These are phyloP conservation scores for Nothocercus julius DNA, from an alignment of 2,113 vertebrate genomes.

Conservation along the genomic window DNA sequence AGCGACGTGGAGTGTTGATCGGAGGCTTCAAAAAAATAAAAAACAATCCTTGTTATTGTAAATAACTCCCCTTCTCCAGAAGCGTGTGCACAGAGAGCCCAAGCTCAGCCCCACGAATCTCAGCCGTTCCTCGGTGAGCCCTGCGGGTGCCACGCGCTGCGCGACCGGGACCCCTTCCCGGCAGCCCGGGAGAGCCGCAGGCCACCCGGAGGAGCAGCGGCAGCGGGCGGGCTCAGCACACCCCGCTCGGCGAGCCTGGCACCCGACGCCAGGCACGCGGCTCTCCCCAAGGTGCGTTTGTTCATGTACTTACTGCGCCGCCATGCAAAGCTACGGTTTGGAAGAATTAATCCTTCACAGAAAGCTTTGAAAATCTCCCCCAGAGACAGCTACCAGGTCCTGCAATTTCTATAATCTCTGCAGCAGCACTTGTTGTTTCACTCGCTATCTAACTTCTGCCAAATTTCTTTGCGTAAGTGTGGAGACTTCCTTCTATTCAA, in stretches of 20 bases:
- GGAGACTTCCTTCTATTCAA: slow-evolving; percentile 88
- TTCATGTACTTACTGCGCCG: slow-evolving; percentile 3
- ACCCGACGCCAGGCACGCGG: not conserved
- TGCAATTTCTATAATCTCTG: slow-evolving; percentile 9
- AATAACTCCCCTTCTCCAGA: not conserved
- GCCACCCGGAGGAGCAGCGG: not conserved
- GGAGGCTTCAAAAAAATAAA: slow-evolving; percentile 82
- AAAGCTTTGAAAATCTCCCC: slow-evolving; percentile 5
- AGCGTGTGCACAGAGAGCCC: not conserved
- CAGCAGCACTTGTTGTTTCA: slow-evolving; percentile 60
- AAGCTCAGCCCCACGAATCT: not conserved
- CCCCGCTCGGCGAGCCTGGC: not conserved
- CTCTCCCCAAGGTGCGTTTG: not conserved
- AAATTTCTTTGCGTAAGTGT: slow-evolving; percentile 80
- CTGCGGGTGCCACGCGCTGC: too few species aligned
- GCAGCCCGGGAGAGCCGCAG: not conserved
- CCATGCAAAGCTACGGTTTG: not conserved
- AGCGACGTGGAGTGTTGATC: slow-evolving; percentile 91
- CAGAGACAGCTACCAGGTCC: slow-evolving; percentile 9
- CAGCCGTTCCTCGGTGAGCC: not conserved
- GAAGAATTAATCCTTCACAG: slow-evolving; percentile 18
- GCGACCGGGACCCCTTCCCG: too few species aligned
- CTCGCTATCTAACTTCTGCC: slow-evolving; percentile 72
- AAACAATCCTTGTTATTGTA: not conserved
- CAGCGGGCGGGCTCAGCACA: not conserved